These are phyloP conservation scores for Tetropium fuscum DNA, from an alignment of 2,888 invertebrate species.

Conservation along the genomic window DNA sequence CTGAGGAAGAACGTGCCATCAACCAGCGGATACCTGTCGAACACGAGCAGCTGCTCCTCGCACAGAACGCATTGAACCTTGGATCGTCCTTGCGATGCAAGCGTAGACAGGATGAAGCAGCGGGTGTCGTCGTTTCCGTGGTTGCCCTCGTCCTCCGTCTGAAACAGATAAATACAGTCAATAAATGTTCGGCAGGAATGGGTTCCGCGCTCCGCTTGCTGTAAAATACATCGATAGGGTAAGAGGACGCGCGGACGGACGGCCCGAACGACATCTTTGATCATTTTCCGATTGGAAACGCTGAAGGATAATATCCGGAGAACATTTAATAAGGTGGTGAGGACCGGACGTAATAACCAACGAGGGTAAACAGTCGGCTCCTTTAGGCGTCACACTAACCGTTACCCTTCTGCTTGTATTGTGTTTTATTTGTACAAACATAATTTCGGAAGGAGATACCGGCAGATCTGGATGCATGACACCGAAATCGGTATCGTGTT, in stretches of 20 bases:
- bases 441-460: conserved; percentile 23
- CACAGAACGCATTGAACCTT: conserved; percentile 90
- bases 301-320: conserved; percentile 55
- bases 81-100: conserved; percentile 91
- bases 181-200: conserved; percentile 12
- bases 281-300: conserved; percentile 52
- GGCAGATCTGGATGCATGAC: conserved; percentile 13
- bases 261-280: conserved; percentile 49
- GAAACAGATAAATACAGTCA: conserved; percentile 63
- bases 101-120: conserved; percentile 93
- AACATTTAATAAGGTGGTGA: conserved; percentile 52
- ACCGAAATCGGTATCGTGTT: conserved; percentile 12
- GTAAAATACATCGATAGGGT: conserved; percentile 35
- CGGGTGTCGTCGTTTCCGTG: conserved; percentile 98
- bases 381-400: conserved; percentile 20
- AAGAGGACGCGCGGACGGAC: conserved; percentile 33
- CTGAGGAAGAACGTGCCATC: conserved; percentile 99
- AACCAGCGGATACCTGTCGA: conserved; percentile 96
- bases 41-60: conserved; percentile 90
- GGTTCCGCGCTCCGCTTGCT: neutral
- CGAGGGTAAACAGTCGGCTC: conserved; percentile 45
- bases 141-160: conserved; percentile 99
- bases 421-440: conserved; percentile 34
- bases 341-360: conserved; percentile 55
- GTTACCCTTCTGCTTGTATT: conserved; percentile 29